Evolutionary conservation across 1,140 invertebrate species (phyloP).

Genomic region (Lineus longissimus): DNA sequence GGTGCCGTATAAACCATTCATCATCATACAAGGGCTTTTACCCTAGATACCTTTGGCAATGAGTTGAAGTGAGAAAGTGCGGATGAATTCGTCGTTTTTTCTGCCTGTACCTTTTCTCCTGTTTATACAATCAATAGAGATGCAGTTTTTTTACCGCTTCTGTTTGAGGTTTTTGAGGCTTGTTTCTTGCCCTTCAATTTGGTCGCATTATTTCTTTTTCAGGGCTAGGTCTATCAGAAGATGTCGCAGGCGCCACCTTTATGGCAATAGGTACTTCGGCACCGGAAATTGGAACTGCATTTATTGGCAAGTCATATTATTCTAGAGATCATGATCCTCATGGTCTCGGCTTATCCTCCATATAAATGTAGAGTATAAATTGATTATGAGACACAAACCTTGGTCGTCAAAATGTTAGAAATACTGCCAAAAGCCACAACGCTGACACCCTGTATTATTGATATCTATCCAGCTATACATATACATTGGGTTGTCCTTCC

Average conservation of each 20-base stretch:
- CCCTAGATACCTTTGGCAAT: neutral
- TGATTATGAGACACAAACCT: too few relatives aligned
- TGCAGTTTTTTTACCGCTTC: neutral
- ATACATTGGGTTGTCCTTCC: too few relatives aligned
- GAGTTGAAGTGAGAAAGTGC: neutral
- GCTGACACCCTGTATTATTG: too few relatives aligned
- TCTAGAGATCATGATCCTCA: too few relatives aligned
- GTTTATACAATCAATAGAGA: neutral
- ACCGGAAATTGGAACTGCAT: constrained; percentile 87
- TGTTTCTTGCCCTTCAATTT: too few relatives aligned
- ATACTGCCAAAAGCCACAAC: too few relatives aligned
- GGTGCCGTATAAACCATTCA: neutral
- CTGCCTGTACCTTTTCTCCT: neutral
- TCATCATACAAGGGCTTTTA: neutral
- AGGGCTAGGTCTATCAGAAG: constrained; percentile 47
- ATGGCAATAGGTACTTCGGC: constrained; percentile 79
- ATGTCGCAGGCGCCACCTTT: constrained; percentile 59
- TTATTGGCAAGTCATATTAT: constrained; percentile 65
- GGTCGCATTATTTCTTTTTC: constrained; percentile 1
- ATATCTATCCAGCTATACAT: too few relatives aligned
- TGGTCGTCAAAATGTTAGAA: too few relatives aligned
- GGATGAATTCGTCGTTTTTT: neutral
- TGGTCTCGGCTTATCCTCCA: too few relatives aligned
- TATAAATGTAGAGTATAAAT: too few relatives aligned
- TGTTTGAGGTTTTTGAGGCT: neutral